phyloP scores from a whole-genome alignment of 2,797 vertebrate species.

The Sardinella longiceps region DNA sequence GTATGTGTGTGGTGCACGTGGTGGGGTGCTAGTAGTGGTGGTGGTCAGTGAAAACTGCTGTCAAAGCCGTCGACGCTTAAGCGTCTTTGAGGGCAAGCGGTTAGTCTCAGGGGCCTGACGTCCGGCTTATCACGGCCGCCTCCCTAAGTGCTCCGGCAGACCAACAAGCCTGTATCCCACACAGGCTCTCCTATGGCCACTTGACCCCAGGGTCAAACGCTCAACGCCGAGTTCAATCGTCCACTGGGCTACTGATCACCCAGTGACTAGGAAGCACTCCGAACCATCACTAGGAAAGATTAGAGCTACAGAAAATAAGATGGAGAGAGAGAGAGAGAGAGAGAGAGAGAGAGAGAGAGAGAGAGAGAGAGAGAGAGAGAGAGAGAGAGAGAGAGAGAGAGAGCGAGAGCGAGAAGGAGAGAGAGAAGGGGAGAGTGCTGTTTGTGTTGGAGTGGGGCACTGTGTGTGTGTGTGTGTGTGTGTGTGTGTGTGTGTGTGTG shows the following conservation, averaged over 20 bases:
- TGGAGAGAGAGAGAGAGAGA: background rate
- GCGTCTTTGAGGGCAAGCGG: conserved; percentile 71
- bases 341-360: background rate
- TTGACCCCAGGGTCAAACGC: conserved; percentile 45
- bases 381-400: no score
- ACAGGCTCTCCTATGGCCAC: conserved; percentile 41
- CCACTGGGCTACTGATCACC: background rate
- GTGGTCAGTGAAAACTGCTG: conserved; percentile 69
- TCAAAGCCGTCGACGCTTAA: conserved; percentile 75
- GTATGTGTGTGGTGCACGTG: no score
- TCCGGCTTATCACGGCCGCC: conserved; percentile 48
- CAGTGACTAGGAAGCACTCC: background rate
- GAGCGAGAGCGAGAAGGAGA: no score
- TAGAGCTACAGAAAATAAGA: background rate
- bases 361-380: no score
- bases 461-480: background rate
- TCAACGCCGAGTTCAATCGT: background rate
- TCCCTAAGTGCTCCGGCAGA: conserved; percentile 44
- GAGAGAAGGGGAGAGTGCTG: background rate
- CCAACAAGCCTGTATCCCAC: conserved; percentile 30
- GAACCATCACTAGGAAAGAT: background rate
- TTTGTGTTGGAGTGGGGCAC: background rate
- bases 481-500: background rate
- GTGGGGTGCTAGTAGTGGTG: background rate
- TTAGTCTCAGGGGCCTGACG: conserved; percentile 76